A percentile compares a stretch with the other conserved stretches of the same genome.
Evolutionary conservation across 92 coral and sea anemone genomes (phyloP).

Genomic region (Muricea muricata): DNA sequence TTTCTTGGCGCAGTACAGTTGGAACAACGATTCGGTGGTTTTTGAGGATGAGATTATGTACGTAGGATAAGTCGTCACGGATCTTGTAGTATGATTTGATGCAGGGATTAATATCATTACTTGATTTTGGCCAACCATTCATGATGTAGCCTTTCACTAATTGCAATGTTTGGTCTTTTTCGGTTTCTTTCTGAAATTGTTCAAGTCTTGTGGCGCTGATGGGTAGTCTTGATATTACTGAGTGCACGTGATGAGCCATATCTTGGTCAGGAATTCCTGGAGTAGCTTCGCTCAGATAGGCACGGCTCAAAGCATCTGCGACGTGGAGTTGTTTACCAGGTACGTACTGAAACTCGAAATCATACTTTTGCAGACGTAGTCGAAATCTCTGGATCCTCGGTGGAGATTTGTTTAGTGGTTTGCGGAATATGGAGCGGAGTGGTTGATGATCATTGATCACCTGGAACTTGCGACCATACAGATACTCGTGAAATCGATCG

Average conservation of each 20-base stretch:
- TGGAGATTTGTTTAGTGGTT: not conserved
- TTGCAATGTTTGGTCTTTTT: too few species aligned
- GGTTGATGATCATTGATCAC: not conserved
- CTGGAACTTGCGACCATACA: too few species aligned
- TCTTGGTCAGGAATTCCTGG: too few species aligned
- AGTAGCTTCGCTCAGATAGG: too few species aligned
- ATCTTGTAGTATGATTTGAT: conserved; percentile 7
- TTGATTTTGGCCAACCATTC: conserved; percentile 47
- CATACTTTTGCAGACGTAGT: too few species aligned
- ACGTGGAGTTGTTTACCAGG: too few species aligned
- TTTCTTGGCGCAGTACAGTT: conserved; percentile 32
- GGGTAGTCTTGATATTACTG: conserved; percentile 44
- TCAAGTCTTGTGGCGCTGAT: conserved; percentile 48
- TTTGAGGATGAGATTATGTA: conserved; percentile 22
- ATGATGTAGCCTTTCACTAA: conserved; percentile 15
- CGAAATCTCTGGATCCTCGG: too few species aligned
- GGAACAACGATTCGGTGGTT: conserved; percentile 33
- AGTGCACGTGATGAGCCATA: too few species aligned
- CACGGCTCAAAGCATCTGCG: too few species aligned
- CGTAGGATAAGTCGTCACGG: conserved; percentile 41
- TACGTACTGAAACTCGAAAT: conserved; percentile 20
- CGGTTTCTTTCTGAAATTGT: too few species aligned
- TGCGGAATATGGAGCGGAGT: conserved; percentile 11
- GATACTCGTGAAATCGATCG: conserved; percentile 5
- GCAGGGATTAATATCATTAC: too few species aligned